Base-by-base conservation (phyloP, 2,888 invertebrate genomes). In the Apotomis capreana region DNA sequence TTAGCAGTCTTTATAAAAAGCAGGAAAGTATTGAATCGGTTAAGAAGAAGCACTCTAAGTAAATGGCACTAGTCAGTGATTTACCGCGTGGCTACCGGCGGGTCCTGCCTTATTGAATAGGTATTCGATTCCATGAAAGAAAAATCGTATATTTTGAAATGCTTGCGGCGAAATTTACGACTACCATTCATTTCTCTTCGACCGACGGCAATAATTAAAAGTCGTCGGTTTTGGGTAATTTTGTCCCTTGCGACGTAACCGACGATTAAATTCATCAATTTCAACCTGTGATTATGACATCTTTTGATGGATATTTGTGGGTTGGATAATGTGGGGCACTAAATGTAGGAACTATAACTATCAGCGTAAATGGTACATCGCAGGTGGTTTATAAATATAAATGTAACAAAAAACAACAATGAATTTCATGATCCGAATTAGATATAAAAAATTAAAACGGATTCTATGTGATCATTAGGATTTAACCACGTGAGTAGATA, bases 61-160 rank as follows among this genome's bases (percentile, higher is more conserved):
- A 80, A 81, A 85, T 80, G 83, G 81, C 79, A 79, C 80, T 79
- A 78, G 81, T 78, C 80, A 75, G 86, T 91, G 92, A 91, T 92
- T 91, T 92, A 92, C 87, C 78, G 84, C 78, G 76, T 81, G 81
- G 83, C 83, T 79, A 80, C 80, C 82, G 81, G 77, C 78, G 81
- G 60, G 78, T 80, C 82, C 80, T 81, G 83, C 86, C 84, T 89
- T 91, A 91, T 91, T 90, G 89, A 92, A 91, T 88, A 72, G 72
- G 72, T 72, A 87, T 87, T 84, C 82, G 81, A 80, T 85, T 86
- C 87, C 85, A 83, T 88, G 84, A 86, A 88, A 89, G 91, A 90
- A 89, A 89, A 90, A 87, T 90, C 89, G 87, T 87, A 88, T 86
- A 89, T 91, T 90, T 89, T 91, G 88, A 90, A 85, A 80, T 86